Base-by-base conservation (phyloP, 2,113 vertebrate species). In the Litocranius walleri region DNA sequence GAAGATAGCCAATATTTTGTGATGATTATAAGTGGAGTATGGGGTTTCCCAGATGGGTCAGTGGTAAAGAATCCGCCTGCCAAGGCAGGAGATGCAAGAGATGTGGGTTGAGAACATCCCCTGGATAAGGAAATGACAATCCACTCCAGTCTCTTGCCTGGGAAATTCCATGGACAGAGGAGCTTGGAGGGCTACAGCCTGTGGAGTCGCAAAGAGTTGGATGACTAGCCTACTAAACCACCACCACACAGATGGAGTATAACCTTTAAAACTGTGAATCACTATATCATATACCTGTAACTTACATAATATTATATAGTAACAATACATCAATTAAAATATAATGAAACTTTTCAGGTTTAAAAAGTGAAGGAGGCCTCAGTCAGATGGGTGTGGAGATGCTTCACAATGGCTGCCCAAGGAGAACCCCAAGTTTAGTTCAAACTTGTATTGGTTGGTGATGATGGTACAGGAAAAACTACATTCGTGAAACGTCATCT, bases 31-130 rank as follows among this genome's bases (percentile, higher is more conserved):
- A 50, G 48, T 80, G 16, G 45, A 33, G 78, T 80, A 30, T 80
- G n/a, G 64, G 64, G n/a, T 71, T 71, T 71, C 64, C n/a, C n/a
- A 71, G n/a, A 36, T 71, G 64, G n/a, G 4, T 36, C 64, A 36
- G 64, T 11, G 17, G 64, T 36, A 36, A 71, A 21, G 64, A 36
- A 36, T 21, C 17, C 0, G 0, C n/a, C 64, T 71, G n/a, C 17
- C 64, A 36, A 71, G 11, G 64, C 64, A 36, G n/a, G 64, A 71
- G 64, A 71, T 36, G 64, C 64, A 71, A 71, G 64, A 71, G 64
- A 21, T 36, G n/a, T 36, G 64, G 9, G 17, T 71, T 71, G n/a
- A 71, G n/a, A 36, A 21, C 64, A 71, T 71, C n/a, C 17, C 17
- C n/a, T 36, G 64, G n/a, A 21, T 71, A 71, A 71, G n/a, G n/a